phyloP scores from a whole-genome alignment of 2,113 vertebrate species.

The Mastomys natalensis region DNA sequence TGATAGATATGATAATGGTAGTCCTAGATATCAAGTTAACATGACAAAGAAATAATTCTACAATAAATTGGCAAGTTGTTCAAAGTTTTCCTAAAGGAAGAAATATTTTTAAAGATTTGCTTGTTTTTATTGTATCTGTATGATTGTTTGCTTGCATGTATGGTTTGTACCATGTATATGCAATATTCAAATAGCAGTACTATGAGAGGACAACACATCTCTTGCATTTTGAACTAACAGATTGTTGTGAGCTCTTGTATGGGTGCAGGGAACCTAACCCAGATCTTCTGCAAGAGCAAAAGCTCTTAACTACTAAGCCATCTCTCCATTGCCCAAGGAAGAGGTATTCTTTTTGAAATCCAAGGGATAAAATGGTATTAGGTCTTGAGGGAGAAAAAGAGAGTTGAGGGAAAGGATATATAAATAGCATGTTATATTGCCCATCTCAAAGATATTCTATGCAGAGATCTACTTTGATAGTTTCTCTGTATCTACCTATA shows the following conservation, averaged over 20 bases:
- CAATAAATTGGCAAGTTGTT: neutral
- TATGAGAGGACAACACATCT: neutral
- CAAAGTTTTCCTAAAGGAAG: conserved; percentile 2
- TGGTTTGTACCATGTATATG: neutral
- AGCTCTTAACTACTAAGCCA: neutral
- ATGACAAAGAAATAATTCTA: neutral
- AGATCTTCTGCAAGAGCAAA: neutral
- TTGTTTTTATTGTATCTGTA: neutral
- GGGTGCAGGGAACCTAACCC: neutral
- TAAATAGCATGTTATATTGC: neutral
- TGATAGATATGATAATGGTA: neutral
- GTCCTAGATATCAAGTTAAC: neutral
- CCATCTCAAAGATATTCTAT: neutral
- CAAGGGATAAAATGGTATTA: neutral
- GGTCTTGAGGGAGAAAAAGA: neutral
- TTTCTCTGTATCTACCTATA: neutral
- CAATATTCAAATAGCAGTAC: neutral
- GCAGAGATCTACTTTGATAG: neutral
- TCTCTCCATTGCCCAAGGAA: neutral
- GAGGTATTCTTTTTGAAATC: neutral
- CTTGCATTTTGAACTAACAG: neutral
- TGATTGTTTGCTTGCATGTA: neutral
- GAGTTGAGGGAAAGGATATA: neutral
- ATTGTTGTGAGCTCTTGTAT: neutral
- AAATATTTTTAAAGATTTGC: neutral